Evolutionary conservation across 2,888 invertebrate genomes (phyloP).

Genomic region (Allygus modestus): DNA sequence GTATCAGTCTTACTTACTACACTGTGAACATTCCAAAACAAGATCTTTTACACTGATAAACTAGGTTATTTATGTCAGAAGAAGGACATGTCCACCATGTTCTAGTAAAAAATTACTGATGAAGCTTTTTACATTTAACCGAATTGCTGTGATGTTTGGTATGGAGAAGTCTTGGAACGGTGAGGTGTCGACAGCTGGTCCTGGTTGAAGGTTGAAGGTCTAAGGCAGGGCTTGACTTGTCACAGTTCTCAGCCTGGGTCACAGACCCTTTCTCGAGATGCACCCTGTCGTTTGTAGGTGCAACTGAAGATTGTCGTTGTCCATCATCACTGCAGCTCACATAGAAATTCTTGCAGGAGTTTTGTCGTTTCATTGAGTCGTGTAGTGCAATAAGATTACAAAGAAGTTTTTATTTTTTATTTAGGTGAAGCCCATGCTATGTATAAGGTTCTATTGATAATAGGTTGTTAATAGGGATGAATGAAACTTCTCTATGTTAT

Average conservation of each 20-base stretch:
- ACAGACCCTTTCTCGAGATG: neutral
- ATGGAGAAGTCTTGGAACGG: neutral
- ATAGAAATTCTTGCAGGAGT: neutral
- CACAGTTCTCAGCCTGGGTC: neutral
- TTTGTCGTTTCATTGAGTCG: neutral
- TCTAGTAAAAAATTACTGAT: too few species aligned
- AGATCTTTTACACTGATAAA: neutral
- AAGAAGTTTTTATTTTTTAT: neutral
- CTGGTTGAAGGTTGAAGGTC: neutral
- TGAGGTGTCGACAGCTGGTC: neutral
- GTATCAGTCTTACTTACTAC: neutral
- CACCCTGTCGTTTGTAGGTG: neutral
- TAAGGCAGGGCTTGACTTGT: neutral
- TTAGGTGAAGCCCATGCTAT: neutral
- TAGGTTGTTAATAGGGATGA: neutral
- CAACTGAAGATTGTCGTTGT: neutral
- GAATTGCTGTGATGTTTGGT: neutral
- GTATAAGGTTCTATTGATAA: neutral
- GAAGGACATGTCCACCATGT: too few species aligned
- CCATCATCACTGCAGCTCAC: neutral
- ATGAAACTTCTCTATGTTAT: neutral
- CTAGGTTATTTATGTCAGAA: neutral
- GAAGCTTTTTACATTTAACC: neutral
- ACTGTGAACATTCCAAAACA: neutral
- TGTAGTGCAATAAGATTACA: neutral